Evolutionary conservation across 1,140 invertebrate genomes (phyloP).

Genomic region (Helicorthomorpha holstii): DNA sequence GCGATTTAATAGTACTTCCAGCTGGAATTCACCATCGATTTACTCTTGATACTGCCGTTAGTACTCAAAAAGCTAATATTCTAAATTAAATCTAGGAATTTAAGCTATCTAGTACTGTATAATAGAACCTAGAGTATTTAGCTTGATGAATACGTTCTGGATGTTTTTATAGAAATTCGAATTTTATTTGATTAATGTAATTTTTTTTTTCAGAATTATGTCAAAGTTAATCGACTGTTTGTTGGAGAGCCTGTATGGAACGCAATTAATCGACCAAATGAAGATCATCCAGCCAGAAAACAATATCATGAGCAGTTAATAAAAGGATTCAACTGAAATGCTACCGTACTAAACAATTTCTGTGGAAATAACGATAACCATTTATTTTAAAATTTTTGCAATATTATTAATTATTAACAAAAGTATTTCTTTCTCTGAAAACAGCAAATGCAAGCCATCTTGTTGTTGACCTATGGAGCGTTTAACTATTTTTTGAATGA

Average conservation of each 20-base stretch:
- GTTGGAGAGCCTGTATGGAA: conserved; percentile 85
- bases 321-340: neutral
- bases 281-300: conserved; percentile 60
- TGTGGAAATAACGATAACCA: too few species aligned
- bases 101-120: neutral
- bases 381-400: too few species aligned
- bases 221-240: conserved; percentile 71
- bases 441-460: too few species aligned
- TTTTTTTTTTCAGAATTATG: conserved; percentile 52
- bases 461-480: too few species aligned
- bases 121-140: too few species aligned
- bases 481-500: too few species aligned
- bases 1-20: conserved; percentile 84
- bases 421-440: too few species aligned
- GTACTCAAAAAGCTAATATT: conserved; percentile 6
- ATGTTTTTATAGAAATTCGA: too few species aligned
- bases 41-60: conserved; percentile 67
- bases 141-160: too few species aligned
- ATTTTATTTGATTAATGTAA: neutral
- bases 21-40: conserved; percentile 96
- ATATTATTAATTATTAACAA: too few species aligned
- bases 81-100: neutral
- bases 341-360: too few species aligned
- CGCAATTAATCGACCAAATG: conserved; percentile 70
- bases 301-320: conserved; percentile 29